Evolutionary conservation across 2,113 vertebrate genomes (phyloP), one percentile per base, ranked within the genome.

Genomic region (Prolemur simus): DNA sequence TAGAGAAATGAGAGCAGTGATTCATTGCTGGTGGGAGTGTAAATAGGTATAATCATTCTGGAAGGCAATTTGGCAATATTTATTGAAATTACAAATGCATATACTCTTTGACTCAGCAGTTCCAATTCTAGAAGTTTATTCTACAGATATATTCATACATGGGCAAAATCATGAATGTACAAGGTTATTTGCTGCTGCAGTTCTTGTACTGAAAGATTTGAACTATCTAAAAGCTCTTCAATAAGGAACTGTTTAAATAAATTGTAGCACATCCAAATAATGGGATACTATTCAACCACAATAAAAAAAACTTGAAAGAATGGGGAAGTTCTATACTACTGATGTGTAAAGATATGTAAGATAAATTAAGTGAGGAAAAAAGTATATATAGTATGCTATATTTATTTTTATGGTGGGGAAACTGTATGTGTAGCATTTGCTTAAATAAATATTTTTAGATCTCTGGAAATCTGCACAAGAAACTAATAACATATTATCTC

Each of bases 81-180:
- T 97, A 91, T 96, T 97, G 95, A 92, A 97, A 96, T 97, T 97
- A 97, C 87, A 97, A 97, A 95, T 96, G 87, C 89, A 92, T 92
- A 87, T 93, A 96, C 83, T 97, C 96, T 94, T 97, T 98, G 97
- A 98, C 97, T 98, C 97, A 98, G 97, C 97, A 97, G 80, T 96
- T 97, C 89, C 64, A 97, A 87, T 78, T 97, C 68, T 90, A 86
- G 71, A 58, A 97, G 83, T 91, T 93, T 92, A 87, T 92, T 84
- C 87, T 89, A 86, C 83, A 95, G 96, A 95, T 87, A 95, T 20
- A 94, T 84, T 95, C 93, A 91, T 66, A 97, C 63, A 82, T 92
- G 89, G 83, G 95, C 71, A 96, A 97, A 97, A 84, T 95, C 90
- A 96, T 95, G 69, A 97, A 89, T 95, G 92, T 95, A 87, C 74